A percentile compares a stretch with the other conserved stretches of the same genome.
phyloP scores from a whole-genome alignment of 2,797 vertebrate species.

The Chiroxiphia lanceolata region DNA sequence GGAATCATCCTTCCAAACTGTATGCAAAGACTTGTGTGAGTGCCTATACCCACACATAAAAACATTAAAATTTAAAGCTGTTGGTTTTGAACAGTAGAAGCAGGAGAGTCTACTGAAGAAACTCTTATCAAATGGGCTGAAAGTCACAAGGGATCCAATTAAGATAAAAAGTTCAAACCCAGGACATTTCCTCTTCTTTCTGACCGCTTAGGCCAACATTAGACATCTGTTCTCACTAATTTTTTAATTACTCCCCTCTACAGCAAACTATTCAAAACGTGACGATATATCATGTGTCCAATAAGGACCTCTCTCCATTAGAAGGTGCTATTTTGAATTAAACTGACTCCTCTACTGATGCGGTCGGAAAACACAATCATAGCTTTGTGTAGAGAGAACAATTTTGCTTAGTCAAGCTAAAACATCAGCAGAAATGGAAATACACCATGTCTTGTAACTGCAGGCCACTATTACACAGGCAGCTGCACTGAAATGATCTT shows the following conservation, averaged over 20 bases:
- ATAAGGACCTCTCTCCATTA: background rate
- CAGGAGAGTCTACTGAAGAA: background rate
- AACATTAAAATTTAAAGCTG: background rate
- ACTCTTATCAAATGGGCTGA: background rate
- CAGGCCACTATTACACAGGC: slow-evolving; percentile 11
- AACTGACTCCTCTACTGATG: background rate
- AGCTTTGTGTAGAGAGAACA: background rate
- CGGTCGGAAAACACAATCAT: background rate
- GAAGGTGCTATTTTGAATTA: slow-evolving; percentile 3
- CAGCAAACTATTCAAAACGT: background rate
- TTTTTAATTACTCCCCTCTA: slow-evolving; percentile 1
- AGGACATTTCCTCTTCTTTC: background rate
- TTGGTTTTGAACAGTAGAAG: background rate
- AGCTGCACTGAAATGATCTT: slow-evolving; percentile 26
- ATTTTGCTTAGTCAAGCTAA: slow-evolving; percentile 13
- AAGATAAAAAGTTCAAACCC: slow-evolving; percentile 41
- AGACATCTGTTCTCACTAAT: background rate
- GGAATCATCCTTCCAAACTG: background rate
- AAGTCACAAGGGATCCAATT: slow-evolving; percentile 36
- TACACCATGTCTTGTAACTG: background rate
- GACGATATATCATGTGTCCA: background rate
- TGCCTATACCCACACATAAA: background rate
- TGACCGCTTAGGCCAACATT: background rate
- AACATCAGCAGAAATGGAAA: slow-evolving; percentile 18
- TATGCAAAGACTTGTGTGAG: background rate